These are phyloP conservation scores for Gallinago media DNA, from an alignment of 2,113 vertebrate genomes.

Conservation along the genomic window DNA sequence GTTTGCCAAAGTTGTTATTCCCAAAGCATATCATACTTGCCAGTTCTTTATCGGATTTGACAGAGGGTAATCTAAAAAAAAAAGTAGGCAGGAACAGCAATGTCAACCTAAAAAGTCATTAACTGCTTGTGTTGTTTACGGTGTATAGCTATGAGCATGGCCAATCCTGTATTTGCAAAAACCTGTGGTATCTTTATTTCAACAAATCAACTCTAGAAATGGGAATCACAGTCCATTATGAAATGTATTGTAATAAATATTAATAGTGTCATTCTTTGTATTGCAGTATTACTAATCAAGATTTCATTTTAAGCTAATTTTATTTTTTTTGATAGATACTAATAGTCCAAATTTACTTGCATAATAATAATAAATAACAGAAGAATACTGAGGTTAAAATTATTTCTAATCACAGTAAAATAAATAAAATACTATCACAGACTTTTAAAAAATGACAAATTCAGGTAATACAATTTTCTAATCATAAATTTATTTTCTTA, in stretches of 20 bases:
- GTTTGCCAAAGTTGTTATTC: constrained; percentile 24
- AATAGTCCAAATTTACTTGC: neutral
- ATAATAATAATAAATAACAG: neutral
- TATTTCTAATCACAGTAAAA: neutral
- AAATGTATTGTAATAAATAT: neutral
- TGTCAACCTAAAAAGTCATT: constrained; percentile 30
- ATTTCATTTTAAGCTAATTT: neutral
- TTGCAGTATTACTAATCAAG: neutral
- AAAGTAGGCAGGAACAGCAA: neutral
- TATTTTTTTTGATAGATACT: neutral
- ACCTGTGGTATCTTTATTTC: neutral
- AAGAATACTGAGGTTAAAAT: neutral
- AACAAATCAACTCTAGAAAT: neutral
- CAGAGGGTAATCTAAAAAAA: constrained; percentile 13
- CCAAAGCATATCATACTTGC: constrained; percentile 7
- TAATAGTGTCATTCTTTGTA: neutral
- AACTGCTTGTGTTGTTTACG: constrained; percentile 2
- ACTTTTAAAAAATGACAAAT: neutral
- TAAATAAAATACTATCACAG: neutral
- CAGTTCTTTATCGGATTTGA: constrained; percentile 28
- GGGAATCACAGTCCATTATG: neutral
- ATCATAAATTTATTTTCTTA: neutral
- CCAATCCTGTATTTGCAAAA: neutral
- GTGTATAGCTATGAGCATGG: neutral
- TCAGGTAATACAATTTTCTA: neutral